Percentiles rank a stretch among this genome's conserved stretches.
Evolutionary conservation across 2,888 invertebrate species (phyloP).

Genomic region (Abrostola triplasia): DNA sequence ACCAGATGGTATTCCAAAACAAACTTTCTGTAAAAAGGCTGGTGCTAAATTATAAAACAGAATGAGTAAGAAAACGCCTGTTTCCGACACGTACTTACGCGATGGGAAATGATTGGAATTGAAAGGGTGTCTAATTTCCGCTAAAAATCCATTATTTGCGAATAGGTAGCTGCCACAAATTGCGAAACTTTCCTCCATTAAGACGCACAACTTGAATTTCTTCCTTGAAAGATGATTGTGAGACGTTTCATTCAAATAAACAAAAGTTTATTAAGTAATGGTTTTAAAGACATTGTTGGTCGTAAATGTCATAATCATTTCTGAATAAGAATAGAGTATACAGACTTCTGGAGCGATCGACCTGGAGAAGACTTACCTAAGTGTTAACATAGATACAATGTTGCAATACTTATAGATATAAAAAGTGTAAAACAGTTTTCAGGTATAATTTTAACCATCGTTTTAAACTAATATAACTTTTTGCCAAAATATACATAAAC

Average conservation of each 20-base stretch:
- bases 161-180: conserved; percentile 65
- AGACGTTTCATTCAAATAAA: conserved; percentile 66
- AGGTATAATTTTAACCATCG: no score
- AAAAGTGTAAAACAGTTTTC: no score
- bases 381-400: no score
- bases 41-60: conserved; percentile 11
- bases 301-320: conserved; percentile 30
- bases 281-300: conserved; percentile 19
- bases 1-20: neutral
- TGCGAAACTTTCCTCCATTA: conserved; percentile 74
- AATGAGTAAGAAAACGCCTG: conserved; percentile 41
- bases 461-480: no score
- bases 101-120: conserved; percentile 53
- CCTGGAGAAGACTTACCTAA: no score
- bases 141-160: conserved; percentile 73
- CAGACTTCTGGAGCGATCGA: no score
- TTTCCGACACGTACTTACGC: conserved; percentile 41
- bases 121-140: conserved; percentile 71
- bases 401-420: no score
- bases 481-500: no score
- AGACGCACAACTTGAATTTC: conserved; percentile 62
- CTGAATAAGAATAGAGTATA: conserved; percentile 4
- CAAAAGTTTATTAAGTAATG: conserved; percentile 52
- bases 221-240: conserved; percentile 62
- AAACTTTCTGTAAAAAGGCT: neutral